Evolutionary conservation across 2,888 invertebrate species (phyloP), one percentile per base, ranked within the genome.

Genomic region (Agelastica alni): DNA sequence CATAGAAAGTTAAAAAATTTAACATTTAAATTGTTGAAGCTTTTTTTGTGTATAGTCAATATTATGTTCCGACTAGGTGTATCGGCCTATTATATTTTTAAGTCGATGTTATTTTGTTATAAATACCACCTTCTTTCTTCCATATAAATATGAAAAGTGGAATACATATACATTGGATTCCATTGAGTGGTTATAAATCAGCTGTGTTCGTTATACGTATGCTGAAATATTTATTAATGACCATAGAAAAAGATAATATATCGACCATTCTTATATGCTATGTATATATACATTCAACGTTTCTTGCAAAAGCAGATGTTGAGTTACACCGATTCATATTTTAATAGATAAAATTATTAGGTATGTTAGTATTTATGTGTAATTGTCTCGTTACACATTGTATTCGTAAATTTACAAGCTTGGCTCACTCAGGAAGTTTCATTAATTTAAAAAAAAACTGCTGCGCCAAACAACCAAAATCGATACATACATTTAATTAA

Each of bases 171-270:
- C 58, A 53, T 45, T 59, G 56, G 53, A 61, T 61, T 58, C 61
- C 61, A 51, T 12, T 39, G 45, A 43, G 48, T 44, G 26, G 44
- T 56, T 49, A 59, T 61, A 61, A 61, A 61, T 61, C 59, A 59
- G 46, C 16, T 39, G 51, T 57, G 51, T 61, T 56, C 61, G 54
- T 55, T 61, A 59, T 57, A 57, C 53, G 55, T 55, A 58, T 48
- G 56, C 53, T 55, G 61, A 59, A 59, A 59, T 61, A 61, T 58
- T 61, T 61, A 61, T 61, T 61, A 61, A 61, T 61, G 61, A 59
- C 49, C 55, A 37, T 47, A 47, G 46, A 56, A 53, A 57, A 53
- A 49, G 37, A 54, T 58, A 52, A 56, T 55, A 57, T 57, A 57
- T 59, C 48, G 56, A 42, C 45, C 56, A 56, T 59, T 48, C 48